phyloP scores from a whole-genome alignment of 2,797 vertebrate species.

The Phoxinus dragarum region DNA sequence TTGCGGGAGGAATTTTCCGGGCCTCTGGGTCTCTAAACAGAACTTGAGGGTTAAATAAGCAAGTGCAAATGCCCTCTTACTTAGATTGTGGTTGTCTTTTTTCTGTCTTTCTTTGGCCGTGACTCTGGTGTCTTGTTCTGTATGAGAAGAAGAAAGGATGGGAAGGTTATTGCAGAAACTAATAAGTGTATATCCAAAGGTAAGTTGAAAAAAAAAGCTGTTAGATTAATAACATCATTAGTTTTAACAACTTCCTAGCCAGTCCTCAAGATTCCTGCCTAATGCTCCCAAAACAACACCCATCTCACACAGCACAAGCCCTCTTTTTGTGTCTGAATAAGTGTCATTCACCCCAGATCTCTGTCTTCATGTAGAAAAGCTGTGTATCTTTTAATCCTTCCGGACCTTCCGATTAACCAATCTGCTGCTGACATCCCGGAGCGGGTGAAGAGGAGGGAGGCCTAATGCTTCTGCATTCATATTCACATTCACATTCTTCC shows the following conservation, averaged over 20 bases:
- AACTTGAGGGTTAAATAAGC: background rate
- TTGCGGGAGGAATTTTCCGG: background rate
- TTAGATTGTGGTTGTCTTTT: conserved; percentile 98
- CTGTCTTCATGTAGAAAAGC: conserved; percentile 67
- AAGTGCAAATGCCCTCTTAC: conserved; percentile 77
- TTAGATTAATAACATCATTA: background rate
- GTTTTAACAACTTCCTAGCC: background rate
- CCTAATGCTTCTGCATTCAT: conserved; percentile 70
- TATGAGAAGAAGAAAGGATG: conserved; percentile 57
- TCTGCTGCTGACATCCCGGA: conserved; percentile 63
- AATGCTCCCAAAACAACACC: conserved; percentile 61
- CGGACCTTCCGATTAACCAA: conserved; percentile 70
- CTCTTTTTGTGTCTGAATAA: conserved; percentile 15
- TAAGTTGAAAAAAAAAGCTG: background rate
- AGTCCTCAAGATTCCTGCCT: conserved; percentile 11
- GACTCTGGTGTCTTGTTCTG: conserved; percentile 91
- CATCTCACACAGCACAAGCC: conserved; percentile 35
- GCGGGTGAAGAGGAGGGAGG: conserved; percentile 40
- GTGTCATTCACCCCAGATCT: conserved; percentile 51
- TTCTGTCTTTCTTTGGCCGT: conserved; percentile 97
- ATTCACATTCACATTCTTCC: conserved; percentile 81
- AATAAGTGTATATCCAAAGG: background rate
- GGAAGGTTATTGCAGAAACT: background rate
- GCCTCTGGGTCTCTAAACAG: background rate
- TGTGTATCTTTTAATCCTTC: conserved; percentile 66